Conservation (phyloP, 2,888 invertebrate genomes). For the Flexamia atlantica region DNA sequence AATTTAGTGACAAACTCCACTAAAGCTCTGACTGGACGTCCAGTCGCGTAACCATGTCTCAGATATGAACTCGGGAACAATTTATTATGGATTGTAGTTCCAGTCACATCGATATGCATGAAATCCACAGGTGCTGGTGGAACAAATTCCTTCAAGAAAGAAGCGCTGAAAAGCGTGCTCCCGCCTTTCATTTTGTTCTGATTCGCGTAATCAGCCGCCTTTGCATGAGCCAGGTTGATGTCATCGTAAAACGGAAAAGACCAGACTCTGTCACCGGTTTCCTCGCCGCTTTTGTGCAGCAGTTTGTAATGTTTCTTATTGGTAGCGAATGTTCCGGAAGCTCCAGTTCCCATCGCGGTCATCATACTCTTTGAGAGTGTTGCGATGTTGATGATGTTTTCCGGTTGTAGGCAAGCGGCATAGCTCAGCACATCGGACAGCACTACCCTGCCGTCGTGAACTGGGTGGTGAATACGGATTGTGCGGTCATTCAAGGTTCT, state of each 20-base stretch:
- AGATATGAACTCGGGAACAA: constrained; percentile 18
- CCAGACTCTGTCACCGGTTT: constrained; percentile 81
- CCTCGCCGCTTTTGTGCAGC: constrained; percentile 77
- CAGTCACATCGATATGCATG: constrained; percentile 41
- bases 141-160: constrained; percentile 33
- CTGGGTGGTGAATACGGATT: constrained; percentile 79
- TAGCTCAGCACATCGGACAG: constrained; percentile 74
- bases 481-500: constrained; percentile 78
- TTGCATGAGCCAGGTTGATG: constrained; percentile 12
- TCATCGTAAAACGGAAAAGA: constrained; percentile 77
- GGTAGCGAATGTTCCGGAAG: constrained; percentile 79
- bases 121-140: constrained; percentile 32
- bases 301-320: constrained; percentile 77
- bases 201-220: constrained; percentile 44
- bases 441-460: constrained; percentile 76
- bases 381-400: constrained; percentile 83
- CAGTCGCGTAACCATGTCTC: constrained; percentile 8
- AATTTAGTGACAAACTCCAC: background rate
- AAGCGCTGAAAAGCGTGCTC: constrained; percentile 22
- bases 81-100: constrained; percentile 19
- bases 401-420: constrained; percentile 79
- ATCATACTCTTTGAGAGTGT: constrained; percentile 79
- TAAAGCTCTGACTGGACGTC: constrained; percentile 23
- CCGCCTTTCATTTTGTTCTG: background rate
- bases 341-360: constrained; percentile 77